Base-by-base conservation (phyloP, 2,797 vertebrate genomes). In the Sebastes umbrosus region DNA sequence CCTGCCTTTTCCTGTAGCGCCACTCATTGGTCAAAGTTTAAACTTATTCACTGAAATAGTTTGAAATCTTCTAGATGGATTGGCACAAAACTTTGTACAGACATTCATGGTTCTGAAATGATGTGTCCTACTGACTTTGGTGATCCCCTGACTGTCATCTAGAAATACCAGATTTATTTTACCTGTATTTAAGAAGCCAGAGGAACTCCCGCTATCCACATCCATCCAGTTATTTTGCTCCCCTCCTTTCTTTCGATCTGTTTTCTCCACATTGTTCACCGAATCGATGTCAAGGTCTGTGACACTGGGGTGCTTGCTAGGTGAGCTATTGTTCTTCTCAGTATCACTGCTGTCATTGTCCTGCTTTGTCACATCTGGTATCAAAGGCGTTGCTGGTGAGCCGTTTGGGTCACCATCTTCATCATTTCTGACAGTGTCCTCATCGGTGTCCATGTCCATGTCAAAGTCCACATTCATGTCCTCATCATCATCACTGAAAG, bases 391-490 rank as follows among this genome's bases (percentile, higher is more conserved):
- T n/a, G 2, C 16, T 16, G 34, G 8, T 0, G 58, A 43, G 20
- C 16, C 24, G 0, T 13, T 31, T 0, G 31, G 29, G 22, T 62
- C 1, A 6, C 7, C 24, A 1, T 60, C 34, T 29, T 13, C 59
- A 11, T 54, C 13, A 3, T 29, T 80, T 72, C 55, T 36, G 12
- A 22, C 77, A 27, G 14, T 12, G 4, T 88, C 85, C 0, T 75
- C 83, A 8, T 87, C 82, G 0, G 66, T 79, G 57, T 90, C 79
- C 1, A 77, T 11, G 64, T 88, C 77, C 2, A 84, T 59, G 68
- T 87, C 69, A 12, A 90, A 90, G 60, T 91, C 84, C 50, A 88
- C 80, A 7, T 89, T 60, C 86, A 89, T 83, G 73, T 85, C 80
- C 3, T 86, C 85, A 0, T 87, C 82, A 1, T 77, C 58, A 0